These are phyloP conservation scores for Lophius americanus DNA, from an alignment of 2,797 vertebrate genomes.

Conservation along the genomic window DNA sequence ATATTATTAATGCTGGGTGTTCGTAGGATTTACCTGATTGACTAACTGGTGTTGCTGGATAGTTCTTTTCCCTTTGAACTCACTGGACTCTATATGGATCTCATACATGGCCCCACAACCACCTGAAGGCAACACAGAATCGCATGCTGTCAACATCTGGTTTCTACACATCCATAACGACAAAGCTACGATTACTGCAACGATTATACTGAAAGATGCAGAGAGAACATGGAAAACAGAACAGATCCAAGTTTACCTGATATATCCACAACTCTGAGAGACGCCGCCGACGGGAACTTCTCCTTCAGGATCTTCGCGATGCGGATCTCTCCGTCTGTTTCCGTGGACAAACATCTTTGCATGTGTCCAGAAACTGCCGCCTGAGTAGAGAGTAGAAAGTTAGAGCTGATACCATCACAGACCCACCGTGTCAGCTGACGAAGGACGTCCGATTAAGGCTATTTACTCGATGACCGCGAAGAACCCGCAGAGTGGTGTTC, in stretches of 20 bases:
- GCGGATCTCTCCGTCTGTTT: slow-evolving; percentile 84
- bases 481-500: slow-evolving; percentile 47
- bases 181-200: too few species aligned
- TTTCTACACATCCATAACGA: too few species aligned
- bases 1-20: background rate
- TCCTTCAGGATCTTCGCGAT: slow-evolving; percentile 83
- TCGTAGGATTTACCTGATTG: slow-evolving; percentile 86
- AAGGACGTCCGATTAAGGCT: background rate
- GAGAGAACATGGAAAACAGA: too few species aligned
- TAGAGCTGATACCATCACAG: background rate
- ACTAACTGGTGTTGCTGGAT: slow-evolving; percentile 95
- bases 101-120: slow-evolving; percentile 98
- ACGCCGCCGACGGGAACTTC: slow-evolving; percentile 86
- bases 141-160: background rate
- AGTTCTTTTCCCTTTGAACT: slow-evolving; percentile 91
- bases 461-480: slow-evolving; percentile 60
- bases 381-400: slow-evolving; percentile 31
- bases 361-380: slow-evolving; percentile 28
- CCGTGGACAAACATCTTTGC: slow-evolving; percentile 75
- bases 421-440: background rate
- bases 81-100: slow-evolving; percentile 91
- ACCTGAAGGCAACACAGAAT: slow-evolving; percentile 73
- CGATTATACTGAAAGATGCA: too few species aligned
- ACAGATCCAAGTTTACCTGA: slow-evolving; percentile 79
- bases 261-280: slow-evolving; percentile 90